A percentile compares a stretch with the other conserved stretches of the same genome.
Evolutionary conservation across 2,797 vertebrate species (phyloP).

Genomic region (Tragopan temminckii): DNA sequence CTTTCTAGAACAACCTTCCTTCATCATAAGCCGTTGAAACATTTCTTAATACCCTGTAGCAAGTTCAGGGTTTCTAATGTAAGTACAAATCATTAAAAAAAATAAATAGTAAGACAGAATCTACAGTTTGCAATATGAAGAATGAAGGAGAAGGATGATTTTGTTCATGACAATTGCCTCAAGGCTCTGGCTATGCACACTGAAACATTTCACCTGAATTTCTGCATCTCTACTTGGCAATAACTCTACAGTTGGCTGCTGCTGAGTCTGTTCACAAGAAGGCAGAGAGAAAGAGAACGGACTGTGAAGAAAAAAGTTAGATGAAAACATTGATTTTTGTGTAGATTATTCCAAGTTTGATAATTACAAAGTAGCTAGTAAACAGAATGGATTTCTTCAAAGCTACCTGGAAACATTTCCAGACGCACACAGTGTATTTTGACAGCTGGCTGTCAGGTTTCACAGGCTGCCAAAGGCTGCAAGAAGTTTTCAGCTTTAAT

Average conservation of each 20-base stretch:
- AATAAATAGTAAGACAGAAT: conserved; percentile 29
- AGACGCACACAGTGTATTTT: neutral
- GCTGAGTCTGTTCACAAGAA: neutral
- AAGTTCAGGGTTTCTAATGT: neutral
- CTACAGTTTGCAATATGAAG: neutral
- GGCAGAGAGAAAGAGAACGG: neutral
- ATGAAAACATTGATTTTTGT: neutral
- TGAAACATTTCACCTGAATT: conserved; percentile 31
- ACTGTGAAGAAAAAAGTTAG: neutral
- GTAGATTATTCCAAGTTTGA: neutral
- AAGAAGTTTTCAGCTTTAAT: neutral
- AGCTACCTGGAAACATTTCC: neutral
- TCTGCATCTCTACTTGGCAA: neutral
- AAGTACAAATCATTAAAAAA: conserved; percentile 47
- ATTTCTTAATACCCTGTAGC: conserved; percentile 21
- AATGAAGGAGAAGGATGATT: conserved; percentile 2
- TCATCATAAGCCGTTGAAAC: neutral
- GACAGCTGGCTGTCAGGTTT: neutral
- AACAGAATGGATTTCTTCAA: neutral
- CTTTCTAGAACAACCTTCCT: neutral
- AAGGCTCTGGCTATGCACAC: neutral
- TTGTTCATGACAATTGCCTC: conserved; percentile 27
- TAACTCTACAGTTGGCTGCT: neutral
- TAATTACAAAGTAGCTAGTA: neutral
- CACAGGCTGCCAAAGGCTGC: neutral